A percentile compares a stretch with the other conserved stretches of the same genome.
Conservation (phyloP, 2,888 invertebrate genomes). For the Andrena praecox region DNA sequence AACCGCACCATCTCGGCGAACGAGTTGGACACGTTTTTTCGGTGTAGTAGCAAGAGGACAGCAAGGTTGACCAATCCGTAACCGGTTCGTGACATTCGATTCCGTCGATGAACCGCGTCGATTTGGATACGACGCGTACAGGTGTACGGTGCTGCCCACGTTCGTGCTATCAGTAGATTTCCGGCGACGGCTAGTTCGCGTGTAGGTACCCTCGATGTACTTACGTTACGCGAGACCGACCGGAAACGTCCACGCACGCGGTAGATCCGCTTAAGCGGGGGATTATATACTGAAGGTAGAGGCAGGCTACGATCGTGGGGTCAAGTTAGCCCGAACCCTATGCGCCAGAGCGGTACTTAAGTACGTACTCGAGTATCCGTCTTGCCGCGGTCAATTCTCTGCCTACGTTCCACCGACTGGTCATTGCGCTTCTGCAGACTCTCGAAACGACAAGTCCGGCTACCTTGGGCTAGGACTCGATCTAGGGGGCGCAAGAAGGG, state of each 20-base stretch:
- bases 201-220: constrained; percentile 22
- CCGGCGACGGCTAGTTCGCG: constrained; percentile 12
- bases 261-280: constrained; percentile 58
- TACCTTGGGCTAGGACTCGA: not conserved
- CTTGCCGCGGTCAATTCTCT: constrained; percentile 48
- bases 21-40: constrained; percentile 52
- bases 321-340: constrained; percentile 48
- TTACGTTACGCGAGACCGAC: constrained; percentile 27
- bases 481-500: too few relatives aligned
- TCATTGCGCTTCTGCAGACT: constrained; percentile 12
- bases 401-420: constrained; percentile 25
- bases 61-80: constrained; percentile 61
- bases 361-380: constrained; percentile 31
- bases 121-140: constrained; percentile 44
- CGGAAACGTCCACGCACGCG: constrained; percentile 54
- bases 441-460: not conserved
- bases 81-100: constrained; percentile 68
- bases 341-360: constrained; percentile 33
- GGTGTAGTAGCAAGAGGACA: constrained; percentile 13
- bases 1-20: constrained; percentile 53
- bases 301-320: constrained; percentile 43
- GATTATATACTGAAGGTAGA: constrained; percentile 58
- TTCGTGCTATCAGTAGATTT: not conserved
- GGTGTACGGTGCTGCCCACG: not conserved
- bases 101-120: constrained; percentile 56